These are phyloP conservation scores for Lepidurus arcticus DNA, from an alignment of 1,140 invertebrate genomes.

Conservation along the genomic window DNA sequence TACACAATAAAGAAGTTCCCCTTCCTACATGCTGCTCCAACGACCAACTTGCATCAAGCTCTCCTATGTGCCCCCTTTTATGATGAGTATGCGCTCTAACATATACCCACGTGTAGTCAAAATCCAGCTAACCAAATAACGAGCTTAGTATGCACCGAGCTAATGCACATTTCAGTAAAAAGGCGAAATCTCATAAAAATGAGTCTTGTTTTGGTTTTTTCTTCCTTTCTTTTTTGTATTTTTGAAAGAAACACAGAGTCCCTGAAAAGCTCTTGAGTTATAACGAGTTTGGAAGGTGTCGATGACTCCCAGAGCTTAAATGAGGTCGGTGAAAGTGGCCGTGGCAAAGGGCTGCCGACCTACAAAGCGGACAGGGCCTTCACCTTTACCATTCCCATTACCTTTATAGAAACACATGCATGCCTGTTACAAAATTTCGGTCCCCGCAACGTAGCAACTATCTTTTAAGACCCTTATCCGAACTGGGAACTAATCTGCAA, in stretches of 20 bases:
- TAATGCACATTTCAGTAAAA: neutral
- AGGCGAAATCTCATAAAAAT: neutral
- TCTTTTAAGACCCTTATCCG: too few relatives aligned
- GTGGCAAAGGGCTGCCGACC: constrained; percentile 20
- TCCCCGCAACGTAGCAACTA: too few relatives aligned
- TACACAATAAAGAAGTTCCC: neutral
- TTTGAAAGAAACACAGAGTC: neutral
- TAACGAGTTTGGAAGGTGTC: constrained; percentile 18
- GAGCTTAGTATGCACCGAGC: neutral
- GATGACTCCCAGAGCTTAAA: constrained; percentile 18
- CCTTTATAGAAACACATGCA: constrained; percentile 12
- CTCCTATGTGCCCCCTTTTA: too few relatives aligned
- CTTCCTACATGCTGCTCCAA: neutral
- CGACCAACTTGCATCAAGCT: neutral
- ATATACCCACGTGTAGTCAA: too few relatives aligned
- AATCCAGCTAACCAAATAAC: too few relatives aligned
- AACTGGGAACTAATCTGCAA: too few relatives aligned
- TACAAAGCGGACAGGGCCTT: constrained; percentile 20
- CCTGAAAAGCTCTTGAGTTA: neutral
- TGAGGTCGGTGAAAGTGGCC: constrained; percentile 20
- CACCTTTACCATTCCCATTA: constrained; percentile 19
- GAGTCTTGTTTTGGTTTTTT: neutral
- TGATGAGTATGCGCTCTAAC: too few relatives aligned
- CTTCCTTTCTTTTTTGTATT: neutral
- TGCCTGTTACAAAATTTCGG: too few relatives aligned